phyloP scores from a whole-genome alignment of 2,888 invertebrate species.

The Uloborus plumipes region DNA sequence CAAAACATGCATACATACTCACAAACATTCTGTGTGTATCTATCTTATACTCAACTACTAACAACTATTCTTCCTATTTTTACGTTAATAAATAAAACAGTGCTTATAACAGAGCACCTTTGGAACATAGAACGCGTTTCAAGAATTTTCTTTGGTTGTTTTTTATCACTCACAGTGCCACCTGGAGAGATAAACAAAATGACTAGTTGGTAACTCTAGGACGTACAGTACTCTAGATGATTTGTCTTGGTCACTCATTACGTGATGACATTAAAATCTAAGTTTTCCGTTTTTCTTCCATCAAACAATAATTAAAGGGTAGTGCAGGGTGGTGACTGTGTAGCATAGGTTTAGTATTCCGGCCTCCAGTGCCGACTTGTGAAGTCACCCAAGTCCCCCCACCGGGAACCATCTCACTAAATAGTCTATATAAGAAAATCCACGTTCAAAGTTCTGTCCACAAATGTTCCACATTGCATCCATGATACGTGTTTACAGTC shows the following conservation, averaged over 20 bases:
- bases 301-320: conserved; percentile 47
- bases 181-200: conserved; percentile 49
- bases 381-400: conserved; percentile 64
- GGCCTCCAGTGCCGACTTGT: conserved; percentile 33
- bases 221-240: conserved; percentile 49
- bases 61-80: conserved; percentile 64
- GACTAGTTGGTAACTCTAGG: conserved; percentile 55
- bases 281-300: conserved; percentile 48
- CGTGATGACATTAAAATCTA: conserved; percentile 59
- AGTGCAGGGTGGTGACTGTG: conserved; percentile 61
- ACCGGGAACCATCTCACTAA: conserved; percentile 38
- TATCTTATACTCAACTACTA: conserved; percentile 60
- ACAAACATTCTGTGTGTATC: conserved; percentile 59
- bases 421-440: conserved; percentile 26
- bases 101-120: conserved; percentile 62
- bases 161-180: conserved; percentile 56
- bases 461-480: conserved; percentile 25
- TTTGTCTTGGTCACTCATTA: conserved; percentile 55
- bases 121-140: conserved; percentile 57
- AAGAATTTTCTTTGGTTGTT: conserved; percentile 36
- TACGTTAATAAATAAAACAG: conserved; percentile 65
- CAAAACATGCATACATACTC: conserved; percentile 63
- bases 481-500: conserved; percentile 14
- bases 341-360: conserved; percentile 59
- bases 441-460: conserved; percentile 25